phyloP scores from a whole-genome alignment of 2,888 invertebrate species.

The Tromatobia lineatoria region DNA sequence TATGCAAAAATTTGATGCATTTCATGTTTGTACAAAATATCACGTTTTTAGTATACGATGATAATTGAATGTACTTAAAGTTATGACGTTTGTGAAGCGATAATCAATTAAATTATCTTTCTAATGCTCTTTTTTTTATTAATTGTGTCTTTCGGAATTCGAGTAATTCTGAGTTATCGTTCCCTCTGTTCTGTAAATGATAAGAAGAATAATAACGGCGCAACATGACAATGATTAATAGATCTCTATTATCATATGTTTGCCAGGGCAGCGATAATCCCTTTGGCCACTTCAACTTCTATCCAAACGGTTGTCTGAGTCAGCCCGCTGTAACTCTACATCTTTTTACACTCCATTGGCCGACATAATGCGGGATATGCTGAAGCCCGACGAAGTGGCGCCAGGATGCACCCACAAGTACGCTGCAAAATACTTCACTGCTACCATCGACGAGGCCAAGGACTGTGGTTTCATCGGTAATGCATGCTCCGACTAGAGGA shows the following conservation, averaged over 20 bases:
- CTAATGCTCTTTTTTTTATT: too few relatives aligned
- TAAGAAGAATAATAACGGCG: neutral
- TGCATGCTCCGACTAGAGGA: slow-evolving; percentile 77
- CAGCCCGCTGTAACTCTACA: slow-evolving; percentile 83
- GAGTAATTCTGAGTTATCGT: slow-evolving; percentile 9
- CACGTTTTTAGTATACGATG: too few relatives aligned
- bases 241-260: slow-evolving; percentile 68
- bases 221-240: slow-evolving; percentile 57
- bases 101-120: too few relatives aligned
- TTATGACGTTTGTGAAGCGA: too few relatives aligned
- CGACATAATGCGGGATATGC: slow-evolving; percentile 76
- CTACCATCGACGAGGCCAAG: slow-evolving; percentile 79
- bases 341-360: slow-evolving; percentile 74
- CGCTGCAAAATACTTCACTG: slow-evolving; percentile 83
- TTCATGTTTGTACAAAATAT: too few relatives aligned
- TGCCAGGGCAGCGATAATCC: slow-evolving; percentile 82
- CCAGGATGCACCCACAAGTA: slow-evolving; percentile 81
- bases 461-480: slow-evolving; percentile 84
- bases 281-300: slow-evolving; percentile 85
- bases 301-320: slow-evolving; percentile 82
- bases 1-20: too few relatives aligned
- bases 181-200: neutral
- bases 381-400: slow-evolving; percentile 81
- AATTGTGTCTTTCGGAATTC: too few relatives aligned
- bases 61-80: too few relatives aligned